Percentiles rank a stretch among this genome's conserved stretches.
Evolutionary conservation across 2,888 invertebrate genomes (phyloP).

Genomic region (Drosophila helvetica): DNA sequence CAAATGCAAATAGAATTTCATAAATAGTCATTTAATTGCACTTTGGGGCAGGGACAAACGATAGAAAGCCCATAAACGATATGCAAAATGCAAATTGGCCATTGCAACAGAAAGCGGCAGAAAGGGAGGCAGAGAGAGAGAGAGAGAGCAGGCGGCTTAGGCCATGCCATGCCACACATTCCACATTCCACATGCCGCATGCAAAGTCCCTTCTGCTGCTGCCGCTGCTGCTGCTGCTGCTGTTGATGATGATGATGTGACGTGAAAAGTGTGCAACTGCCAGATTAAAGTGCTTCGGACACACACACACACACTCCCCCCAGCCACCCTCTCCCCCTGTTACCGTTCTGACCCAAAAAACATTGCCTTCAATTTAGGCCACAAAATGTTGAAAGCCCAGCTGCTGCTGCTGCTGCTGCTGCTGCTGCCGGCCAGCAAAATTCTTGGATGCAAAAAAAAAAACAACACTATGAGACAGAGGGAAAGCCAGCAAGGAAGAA

Average conservation of each 20-base stretch:
- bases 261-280: constrained; percentile 24
- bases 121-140: constrained; percentile 5
- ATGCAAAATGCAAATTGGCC: constrained; percentile 67
- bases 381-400: constrained; percentile 19
- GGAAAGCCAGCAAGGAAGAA: neutral
- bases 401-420: constrained; percentile 10
- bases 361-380: constrained; percentile 13
- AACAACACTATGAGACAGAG: constrained; percentile 4
- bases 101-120: neutral
- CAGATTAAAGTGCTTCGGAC: constrained; percentile 30
- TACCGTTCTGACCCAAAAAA: neutral
- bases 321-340: no score
- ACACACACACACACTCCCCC: neutral
- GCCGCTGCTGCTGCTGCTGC: no score
- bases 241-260: constrained; percentile 5
- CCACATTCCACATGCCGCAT: constrained; percentile 35
- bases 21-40: constrained; percentile 78
- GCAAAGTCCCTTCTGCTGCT: constrained; percentile 2
- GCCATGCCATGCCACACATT: constrained; percentile 47
- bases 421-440: constrained; percentile 6
- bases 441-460: constrained; percentile 14
- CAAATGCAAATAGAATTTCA: constrained; percentile 74
- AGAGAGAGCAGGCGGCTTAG: constrained; percentile 5
- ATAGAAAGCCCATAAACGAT: constrained; percentile 51
- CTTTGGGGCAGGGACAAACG: constrained; percentile 42